phyloP scores from a whole-genome alignment of 2,113 vertebrate species.

The Thryonomys swinderianus region DNA sequence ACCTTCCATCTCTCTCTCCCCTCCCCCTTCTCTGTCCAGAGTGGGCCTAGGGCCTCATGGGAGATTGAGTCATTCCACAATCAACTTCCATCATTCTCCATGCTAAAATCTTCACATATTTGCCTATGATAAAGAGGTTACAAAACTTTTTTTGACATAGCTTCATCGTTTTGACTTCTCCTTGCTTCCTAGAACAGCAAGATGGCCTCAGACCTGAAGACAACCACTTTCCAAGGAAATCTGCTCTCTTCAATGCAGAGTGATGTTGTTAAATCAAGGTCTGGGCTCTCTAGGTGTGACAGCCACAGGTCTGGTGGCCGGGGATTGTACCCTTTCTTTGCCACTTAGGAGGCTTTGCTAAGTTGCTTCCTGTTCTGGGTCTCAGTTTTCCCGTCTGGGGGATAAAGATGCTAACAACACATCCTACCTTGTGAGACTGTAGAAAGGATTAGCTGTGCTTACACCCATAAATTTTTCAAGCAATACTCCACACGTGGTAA shows the following conservation, averaged over 20 bases:
- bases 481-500: not conserved
- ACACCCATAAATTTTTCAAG: not conserved
- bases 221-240: not conserved
- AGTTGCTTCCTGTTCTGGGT: not conserved
- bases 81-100: not conserved
- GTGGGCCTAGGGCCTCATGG: not conserved
- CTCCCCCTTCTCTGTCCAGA: not conserved
- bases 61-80: not conserved
- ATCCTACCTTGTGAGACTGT: not conserved
- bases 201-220: not conserved
- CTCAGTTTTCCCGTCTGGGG: not conserved
- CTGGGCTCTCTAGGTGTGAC: not conserved
- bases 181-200: not conserved
- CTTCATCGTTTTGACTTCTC: not conserved
- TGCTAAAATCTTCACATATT: not conserved
- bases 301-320: not conserved
- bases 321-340: not conserved
- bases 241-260: not conserved
- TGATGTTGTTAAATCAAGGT: not conserved
- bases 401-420: not conserved
- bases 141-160: not conserved
- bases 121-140: not conserved
- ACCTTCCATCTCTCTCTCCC: too few relatives aligned
- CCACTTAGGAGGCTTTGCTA: not conserved
- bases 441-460: not conserved